These are phyloP conservation scores for Podarcis muralis DNA, from an alignment of 2,113 vertebrate species.

Conservation along the genomic window DNA sequence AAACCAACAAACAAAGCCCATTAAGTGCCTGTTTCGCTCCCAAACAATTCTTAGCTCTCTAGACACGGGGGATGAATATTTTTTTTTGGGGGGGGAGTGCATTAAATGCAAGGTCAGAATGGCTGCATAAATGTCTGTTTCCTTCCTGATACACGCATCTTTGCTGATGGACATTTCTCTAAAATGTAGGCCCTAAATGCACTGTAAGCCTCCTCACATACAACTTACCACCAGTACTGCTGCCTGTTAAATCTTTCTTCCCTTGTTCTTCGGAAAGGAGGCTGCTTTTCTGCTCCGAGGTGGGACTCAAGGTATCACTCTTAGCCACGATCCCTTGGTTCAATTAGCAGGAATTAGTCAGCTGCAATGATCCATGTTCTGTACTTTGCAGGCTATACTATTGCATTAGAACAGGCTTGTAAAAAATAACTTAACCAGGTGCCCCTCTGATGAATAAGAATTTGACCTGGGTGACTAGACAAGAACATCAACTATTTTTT, in stretches of 20 bases:
- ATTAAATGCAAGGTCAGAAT: neutral
- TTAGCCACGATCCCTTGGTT: slow-evolving; percentile 28
- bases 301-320: slow-evolving; percentile 39
- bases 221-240: slow-evolving; percentile 30
- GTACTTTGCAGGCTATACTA: neutral
- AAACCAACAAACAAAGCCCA: too few species aligned
- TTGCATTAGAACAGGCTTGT: neutral
- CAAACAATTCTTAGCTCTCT: neutral
- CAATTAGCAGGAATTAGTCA: neutral
- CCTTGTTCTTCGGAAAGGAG: slow-evolving; percentile 40
- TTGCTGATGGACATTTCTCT: too few species aligned
- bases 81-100: neutral
- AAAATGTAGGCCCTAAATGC: neutral
- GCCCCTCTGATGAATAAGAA: neutral
- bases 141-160: neutral
- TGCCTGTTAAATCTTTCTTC: slow-evolving; percentile 9
- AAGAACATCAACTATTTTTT: neutral
- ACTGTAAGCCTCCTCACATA: too few species aligned
- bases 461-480: neutral
- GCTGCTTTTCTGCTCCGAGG: slow-evolving; percentile 36
- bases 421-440: neutral
- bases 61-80: neutral
- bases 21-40: neutral
- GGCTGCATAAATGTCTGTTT: neutral
- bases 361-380: neutral